Conservation (phyloP, 2,888 invertebrate species). For the Mythimna loreyi region DNA sequence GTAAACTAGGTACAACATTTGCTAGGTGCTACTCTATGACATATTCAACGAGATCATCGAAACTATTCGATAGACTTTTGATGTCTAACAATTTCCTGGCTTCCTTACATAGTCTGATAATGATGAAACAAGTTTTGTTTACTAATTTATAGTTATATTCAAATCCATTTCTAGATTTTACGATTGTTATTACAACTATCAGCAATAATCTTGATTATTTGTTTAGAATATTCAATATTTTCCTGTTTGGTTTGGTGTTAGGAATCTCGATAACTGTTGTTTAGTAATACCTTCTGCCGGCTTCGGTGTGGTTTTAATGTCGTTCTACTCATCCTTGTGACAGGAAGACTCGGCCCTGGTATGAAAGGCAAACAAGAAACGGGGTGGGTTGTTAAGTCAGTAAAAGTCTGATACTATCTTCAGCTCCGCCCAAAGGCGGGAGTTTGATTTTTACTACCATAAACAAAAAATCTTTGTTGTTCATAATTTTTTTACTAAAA, state of each 20-base stretch:
- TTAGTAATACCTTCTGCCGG: constrained; percentile 1
- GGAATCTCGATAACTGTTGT: constrained; percentile 8
- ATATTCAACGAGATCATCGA: constrained; percentile 41
- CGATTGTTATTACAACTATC: constrained; percentile 10
- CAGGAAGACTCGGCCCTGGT: no score
- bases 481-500: no score
- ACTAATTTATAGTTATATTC: constrained; percentile 35
- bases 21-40: constrained; percentile 22
- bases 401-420: no score
- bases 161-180: constrained; percentile 39
- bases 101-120: constrained; percentile 48
- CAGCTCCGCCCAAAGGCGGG: no score
- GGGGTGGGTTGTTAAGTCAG: no score
- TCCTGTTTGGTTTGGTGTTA: constrained; percentile 1
- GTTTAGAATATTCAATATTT: constrained; percentile 21
- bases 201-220: constrained; percentile 13
- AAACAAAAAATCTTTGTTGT: no score
- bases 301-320: not conserved
- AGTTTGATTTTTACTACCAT: no score
- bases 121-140: constrained; percentile 43
- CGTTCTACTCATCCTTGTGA: not conserved
- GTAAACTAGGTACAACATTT: constrained; percentile 27
- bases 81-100: constrained; percentile 48
- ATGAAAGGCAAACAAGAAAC: no score
- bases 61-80: constrained; percentile 19